Percentiles rank a stretch among this genome's conserved stretches.
These are phyloP conservation scores for Drosophila bocqueti DNA, from an alignment of 1,140 invertebrate species.

Conservation along the genomic window DNA sequence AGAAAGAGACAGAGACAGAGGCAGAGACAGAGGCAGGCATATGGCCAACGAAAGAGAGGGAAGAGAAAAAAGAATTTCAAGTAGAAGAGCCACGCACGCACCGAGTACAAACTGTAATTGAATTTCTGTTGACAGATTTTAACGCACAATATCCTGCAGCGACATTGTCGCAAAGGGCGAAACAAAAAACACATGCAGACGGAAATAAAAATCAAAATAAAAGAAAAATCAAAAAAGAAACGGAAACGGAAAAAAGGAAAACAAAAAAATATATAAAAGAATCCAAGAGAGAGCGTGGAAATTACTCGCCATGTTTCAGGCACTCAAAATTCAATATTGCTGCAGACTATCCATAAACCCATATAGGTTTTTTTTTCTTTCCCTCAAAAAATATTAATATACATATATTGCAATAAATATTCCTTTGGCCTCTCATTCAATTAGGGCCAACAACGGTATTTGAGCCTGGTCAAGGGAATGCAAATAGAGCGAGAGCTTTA, in stretches of 20 bases:
- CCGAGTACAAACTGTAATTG: constrained; percentile 68
- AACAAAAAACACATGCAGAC: constrained; percentile 19
- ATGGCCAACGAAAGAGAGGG: constrained; percentile 7
- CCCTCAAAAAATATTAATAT: constrained; percentile 13
- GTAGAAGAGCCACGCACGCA: constrained; percentile 25
- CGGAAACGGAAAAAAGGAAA: background rate
- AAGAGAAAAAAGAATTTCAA: background rate
- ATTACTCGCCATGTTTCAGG: constrained; percentile 8
- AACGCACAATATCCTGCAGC: constrained; percentile 80
- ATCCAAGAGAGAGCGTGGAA: constrained; percentile 15
- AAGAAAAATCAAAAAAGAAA: background rate
- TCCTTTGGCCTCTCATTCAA: constrained; percentile 21
- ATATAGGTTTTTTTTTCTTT: background rate
- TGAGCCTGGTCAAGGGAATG: background rate
- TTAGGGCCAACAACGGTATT: constrained; percentile 24
- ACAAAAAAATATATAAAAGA: constrained; percentile 5
- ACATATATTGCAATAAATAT: constrained; percentile 12
- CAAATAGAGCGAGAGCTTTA: background rate
- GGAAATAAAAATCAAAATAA: constrained; percentile 5
- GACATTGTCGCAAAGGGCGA: constrained; percentile 56
- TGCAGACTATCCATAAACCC: background rate
- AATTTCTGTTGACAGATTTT: constrained; percentile 83
- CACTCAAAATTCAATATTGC: constrained; percentile 18
- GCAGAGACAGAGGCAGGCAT: constrained; percentile 11
- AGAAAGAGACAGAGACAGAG: constrained; percentile 4